phyloP scores from a whole-genome alignment of 2,888 invertebrate genomes.

The Netelia fuscicornis region DNA sequence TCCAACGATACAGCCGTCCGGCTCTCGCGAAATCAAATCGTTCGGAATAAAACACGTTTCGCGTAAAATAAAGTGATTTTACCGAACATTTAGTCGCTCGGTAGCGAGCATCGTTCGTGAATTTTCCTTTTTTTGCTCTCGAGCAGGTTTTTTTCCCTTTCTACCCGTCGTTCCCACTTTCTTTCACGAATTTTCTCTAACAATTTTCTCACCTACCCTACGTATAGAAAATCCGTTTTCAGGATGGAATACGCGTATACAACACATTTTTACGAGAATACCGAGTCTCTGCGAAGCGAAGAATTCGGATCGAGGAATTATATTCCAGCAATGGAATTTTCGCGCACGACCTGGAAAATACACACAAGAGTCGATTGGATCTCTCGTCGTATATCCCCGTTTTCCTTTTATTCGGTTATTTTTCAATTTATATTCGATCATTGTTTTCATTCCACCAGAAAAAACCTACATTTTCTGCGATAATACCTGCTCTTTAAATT shows the following conservation, averaged over 20 bases:
- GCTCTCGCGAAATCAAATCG: slow-evolving; percentile 67
- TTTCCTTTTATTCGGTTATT: slow-evolving; percentile 13
- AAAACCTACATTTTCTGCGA: too few species aligned
- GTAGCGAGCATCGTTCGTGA: slow-evolving; percentile 47
- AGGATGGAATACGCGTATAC: slow-evolving; percentile 25
- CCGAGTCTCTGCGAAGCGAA: slow-evolving; percentile 29
- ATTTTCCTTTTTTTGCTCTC: slow-evolving; percentile 26
- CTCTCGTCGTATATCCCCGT: neutral
- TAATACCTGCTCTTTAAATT: too few species aligned
- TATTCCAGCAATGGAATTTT: slow-evolving; percentile 35
- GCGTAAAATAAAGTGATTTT: slow-evolving; percentile 72
- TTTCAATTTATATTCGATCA: neutral
- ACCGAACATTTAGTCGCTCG: slow-evolving; percentile 66
- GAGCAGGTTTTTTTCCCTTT: neutral
- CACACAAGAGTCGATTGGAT: slow-evolving; percentile 37
- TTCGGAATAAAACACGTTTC: slow-evolving; percentile 71
- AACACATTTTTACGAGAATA: slow-evolving; percentile 34
- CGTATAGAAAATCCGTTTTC: slow-evolving; percentile 12
- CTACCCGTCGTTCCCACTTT: neutral
- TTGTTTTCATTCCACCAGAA: too few species aligned
- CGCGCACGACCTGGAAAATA: neutral
- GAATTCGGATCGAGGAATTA: slow-evolving; percentile 40
- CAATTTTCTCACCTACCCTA: slow-evolving; percentile 19
- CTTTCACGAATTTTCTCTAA: slow-evolving; percentile 21
- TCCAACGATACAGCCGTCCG: slow-evolving; percentile 21